Base-by-base conservation (phyloP, 2,797 vertebrate genomes). In the Enoplosus armatus region DNA sequence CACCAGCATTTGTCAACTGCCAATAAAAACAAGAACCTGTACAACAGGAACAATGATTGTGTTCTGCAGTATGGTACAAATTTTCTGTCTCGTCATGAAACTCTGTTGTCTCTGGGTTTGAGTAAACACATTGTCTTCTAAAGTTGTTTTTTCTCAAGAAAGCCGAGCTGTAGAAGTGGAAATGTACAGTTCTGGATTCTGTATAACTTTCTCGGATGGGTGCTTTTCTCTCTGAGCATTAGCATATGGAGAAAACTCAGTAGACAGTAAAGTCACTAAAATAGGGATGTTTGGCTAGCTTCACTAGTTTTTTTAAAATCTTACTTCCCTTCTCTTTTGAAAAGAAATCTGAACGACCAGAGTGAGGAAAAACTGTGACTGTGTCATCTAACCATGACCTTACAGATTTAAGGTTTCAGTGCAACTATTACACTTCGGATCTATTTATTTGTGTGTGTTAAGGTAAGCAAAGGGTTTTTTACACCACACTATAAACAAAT, bases 361-460 rank as follows among this genome's bases (percentile, higher is more conserved):
- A 59, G 51, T 37, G 22, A 60, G 10, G 26, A 66, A 66, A 47
- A n/a, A 66, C 15, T 22, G 37, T 45, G 15, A 18, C 62, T 16
- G 16, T 27, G 43, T 78, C 51, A 41, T 58, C 31, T 53, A 41
- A 73, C 26, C 58, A 60, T 50, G 8, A 48, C 33, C 22, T 71
- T 47, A 53, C 9, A 68, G 4, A 58, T 41, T n/a, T 50, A 41
- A 75, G 62, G 29, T 27, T 60, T 72, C 48, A 35, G 39, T 37
- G 15, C 8, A 47, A 22, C 26, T 48, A 15, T 41, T 26, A 39
- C 41, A 11, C 24, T 64, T 65, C 27, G 3, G 3, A 39, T 76
- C 24, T 45, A 70, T 47, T 63, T 50, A 45, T 64, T 66, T 69
- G 50, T 58, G 43, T 60, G 29, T n/a, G n/a, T n/a, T n/a, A n/a